A percentile compares a stretch with the other conserved stretches of the same genome.
Conservation (phyloP, 2,797 vertebrate genomes). For the Scolopax rusticola region DNA sequence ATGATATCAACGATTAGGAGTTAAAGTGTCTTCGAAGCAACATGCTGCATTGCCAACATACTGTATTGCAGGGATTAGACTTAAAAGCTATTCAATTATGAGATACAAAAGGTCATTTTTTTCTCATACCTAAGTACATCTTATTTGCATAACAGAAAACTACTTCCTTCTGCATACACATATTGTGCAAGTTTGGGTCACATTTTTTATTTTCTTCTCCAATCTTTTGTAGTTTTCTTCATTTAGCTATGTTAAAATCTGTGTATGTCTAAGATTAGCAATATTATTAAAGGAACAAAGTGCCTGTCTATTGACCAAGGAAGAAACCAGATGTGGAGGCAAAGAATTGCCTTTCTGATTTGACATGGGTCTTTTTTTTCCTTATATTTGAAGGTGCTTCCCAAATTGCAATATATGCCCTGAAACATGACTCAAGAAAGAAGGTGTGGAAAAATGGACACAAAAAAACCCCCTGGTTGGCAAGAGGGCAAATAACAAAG, state of each 20-base stretch:
- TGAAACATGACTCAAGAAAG: not conserved
- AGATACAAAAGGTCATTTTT: not conserved
- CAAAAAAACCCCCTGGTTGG: fast-evolving
- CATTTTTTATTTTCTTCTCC: not conserved
- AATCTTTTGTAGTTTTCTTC: not conserved
- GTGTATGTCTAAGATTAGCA: not conserved
- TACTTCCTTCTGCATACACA: not conserved
- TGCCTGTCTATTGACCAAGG: not conserved
- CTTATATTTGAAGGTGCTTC: not conserved
- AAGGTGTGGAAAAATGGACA: fast-evolving
- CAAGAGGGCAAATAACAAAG: not conserved
- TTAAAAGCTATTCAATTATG: not conserved
- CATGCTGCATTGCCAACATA: not conserved
- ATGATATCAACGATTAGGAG: not conserved
- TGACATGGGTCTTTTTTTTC: not conserved
- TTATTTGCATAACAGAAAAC: not conserved
- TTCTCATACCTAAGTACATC: not conserved
- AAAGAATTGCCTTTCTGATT: not conserved
- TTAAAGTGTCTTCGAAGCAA: conserved; percentile 1
- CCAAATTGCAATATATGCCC: not conserved
- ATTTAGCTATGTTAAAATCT: not conserved
- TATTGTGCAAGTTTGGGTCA: not conserved
- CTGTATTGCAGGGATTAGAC: not conserved
- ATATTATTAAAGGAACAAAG: not conserved
- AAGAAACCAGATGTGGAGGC: not conserved